Conservation (phyloP, 2,888 invertebrate genomes). For the Tachystola acroxantha region DNA sequence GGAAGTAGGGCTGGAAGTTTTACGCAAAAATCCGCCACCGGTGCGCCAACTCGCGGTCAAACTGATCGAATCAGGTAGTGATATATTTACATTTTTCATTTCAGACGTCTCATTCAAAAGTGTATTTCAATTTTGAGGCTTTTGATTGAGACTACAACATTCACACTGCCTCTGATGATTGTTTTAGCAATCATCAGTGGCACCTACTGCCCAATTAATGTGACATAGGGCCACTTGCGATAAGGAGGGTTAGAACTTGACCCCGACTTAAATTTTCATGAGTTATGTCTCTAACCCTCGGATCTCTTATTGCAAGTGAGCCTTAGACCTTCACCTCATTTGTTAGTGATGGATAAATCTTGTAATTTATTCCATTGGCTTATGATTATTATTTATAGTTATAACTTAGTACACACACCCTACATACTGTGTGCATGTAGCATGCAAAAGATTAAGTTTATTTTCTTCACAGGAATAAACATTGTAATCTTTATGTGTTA, state of each 20-base stretch:
- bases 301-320: background rate
- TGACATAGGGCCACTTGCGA: no score
- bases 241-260: no score
- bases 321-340: no score
- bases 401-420: no score
- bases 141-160: background rate
- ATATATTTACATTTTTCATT: constrained; percentile 10
- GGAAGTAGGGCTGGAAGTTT: constrained; percentile 27
- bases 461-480: background rate
- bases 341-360: no score
- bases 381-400: no score
- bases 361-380: background rate
- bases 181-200: no score
- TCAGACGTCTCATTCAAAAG: constrained; percentile 1
- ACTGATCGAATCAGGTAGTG: constrained; percentile 34
- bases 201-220: no score
- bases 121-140: background rate
- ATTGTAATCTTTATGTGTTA: background rate
- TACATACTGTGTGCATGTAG: background rate
- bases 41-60: constrained; percentile 13
- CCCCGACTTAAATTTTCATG: no score
- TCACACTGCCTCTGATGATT: background rate
- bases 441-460: background rate
- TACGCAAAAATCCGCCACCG: constrained; percentile 5
- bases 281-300: no score